Evolutionary conservation across 2,113 vertebrate species (phyloP), one percentile per base, ranked within the genome.

Genomic region (Cyphomyrus discorhynchus): DNA sequence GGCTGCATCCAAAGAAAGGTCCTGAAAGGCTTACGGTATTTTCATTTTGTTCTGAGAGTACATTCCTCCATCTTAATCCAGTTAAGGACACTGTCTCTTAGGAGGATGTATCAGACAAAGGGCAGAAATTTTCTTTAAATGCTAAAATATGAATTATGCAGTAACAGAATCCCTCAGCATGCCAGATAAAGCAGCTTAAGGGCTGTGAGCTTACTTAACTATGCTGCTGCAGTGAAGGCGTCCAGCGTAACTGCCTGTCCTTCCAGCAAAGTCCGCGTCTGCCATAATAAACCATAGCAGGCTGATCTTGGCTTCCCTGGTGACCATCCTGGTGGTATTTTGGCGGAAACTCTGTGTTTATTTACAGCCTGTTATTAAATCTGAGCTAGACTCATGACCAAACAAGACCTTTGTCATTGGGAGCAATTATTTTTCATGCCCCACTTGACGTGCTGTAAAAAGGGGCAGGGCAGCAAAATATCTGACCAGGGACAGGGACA

Each of bases 1-100:
- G 6, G n/a, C 39, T 45, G 46, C 56, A 77, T 86, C 15, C 31
- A 53, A 87, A 89, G n/a, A 56, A 70, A 84, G 15, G 58, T 50
- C 80, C n/a, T 47, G 52, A 66, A 45, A 62, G 15, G 52, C 84
- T 50, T 85, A 62, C 0, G 42, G 35, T 9, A 66, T 84, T 89
- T 84, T 88, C 35, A n/a, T 77, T 42, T 86, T 58, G 31, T 21
- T 66, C 27, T 6, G 27, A 83, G n/a, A 39, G 80, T 17, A 89
- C 27, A 88, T 87, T 49, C 42, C 88, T 74, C 46, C 27, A 66
- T 86, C 56, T 70, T 86, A 47, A 89, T 89, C 39, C 39, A 46
- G 21, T 56, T 53, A 83, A 52, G 66, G 47, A 31, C 24, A 88
- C 50, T n/a, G 35, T 82, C 58, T 49, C 58, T n/a, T 88, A 77